These are phyloP conservation scores for Piezodorus guildinii DNA, from an alignment of 1,140 invertebrate genomes.

Conservation along the genomic window DNA sequence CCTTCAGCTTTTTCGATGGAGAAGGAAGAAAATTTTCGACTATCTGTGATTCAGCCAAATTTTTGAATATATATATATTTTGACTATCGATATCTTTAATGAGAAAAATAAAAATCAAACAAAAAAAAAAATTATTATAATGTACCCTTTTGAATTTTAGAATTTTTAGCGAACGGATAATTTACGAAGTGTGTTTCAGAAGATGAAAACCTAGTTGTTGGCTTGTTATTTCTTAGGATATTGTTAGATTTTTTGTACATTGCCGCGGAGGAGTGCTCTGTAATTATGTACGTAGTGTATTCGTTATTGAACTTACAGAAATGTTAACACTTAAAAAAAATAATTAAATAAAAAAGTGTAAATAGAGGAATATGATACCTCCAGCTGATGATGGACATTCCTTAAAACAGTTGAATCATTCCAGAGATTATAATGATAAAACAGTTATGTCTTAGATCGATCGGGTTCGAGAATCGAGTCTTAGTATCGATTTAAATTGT, in stretches of 20 bases:
- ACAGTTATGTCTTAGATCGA: too few relatives aligned
- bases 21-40: slow-evolving; percentile 20
- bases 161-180: not conserved
- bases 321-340: too few relatives aligned
- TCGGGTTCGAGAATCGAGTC: too few relatives aligned
- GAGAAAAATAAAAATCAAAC: slow-evolving; percentile 9
- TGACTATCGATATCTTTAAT: slow-evolving; percentile 27
- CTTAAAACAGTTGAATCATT: not conserved
- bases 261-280: too few relatives aligned
- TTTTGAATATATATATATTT: slow-evolving; percentile 30
- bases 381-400: not conserved
- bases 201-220: not conserved
- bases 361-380: too few relatives aligned
- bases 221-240: slow-evolving; percentile 3
- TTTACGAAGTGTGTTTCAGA: not conserved
- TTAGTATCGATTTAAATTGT: too few relatives aligned
- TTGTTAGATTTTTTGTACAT: slow-evolving; percentile 1
- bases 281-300: too few relatives aligned
- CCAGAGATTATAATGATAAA: too few relatives aligned
- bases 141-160: not conserved
- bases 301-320: too few relatives aligned
- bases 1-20: slow-evolving; percentile 22
- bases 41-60: slow-evolving; percentile 31
- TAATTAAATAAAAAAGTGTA: too few relatives aligned
- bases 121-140: slow-evolving; percentile 6